Evolutionary conservation across 2,888 invertebrate genomes (phyloP).

Genomic region (Entomobrya multifasciata): DNA sequence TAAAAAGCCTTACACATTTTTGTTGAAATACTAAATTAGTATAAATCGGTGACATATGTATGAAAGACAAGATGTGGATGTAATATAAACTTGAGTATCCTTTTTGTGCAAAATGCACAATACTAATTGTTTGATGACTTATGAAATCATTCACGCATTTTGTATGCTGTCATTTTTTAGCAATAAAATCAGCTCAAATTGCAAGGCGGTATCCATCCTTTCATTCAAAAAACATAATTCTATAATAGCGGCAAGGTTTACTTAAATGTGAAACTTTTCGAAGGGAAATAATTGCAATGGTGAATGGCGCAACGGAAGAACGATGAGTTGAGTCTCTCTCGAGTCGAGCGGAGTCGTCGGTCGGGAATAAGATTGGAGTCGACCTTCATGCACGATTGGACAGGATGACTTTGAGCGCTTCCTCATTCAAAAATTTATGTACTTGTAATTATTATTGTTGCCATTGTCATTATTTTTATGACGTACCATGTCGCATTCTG

Average conservation of each 20-base stretch:
- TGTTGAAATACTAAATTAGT: too few species aligned
- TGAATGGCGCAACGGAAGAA: neutral
- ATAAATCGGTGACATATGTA: too few species aligned
- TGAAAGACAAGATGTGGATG: too few species aligned
- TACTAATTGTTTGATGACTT: too few species aligned
- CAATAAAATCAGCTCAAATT: too few species aligned
- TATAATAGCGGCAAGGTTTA: neutral
- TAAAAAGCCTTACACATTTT: too few species aligned
- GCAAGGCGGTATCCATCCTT: too few species aligned
- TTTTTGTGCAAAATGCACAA: too few species aligned
- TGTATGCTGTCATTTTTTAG: too few species aligned
- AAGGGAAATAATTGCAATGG: neutral
- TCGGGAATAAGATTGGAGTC: neutral
- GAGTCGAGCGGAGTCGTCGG: neutral
- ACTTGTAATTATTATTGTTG: neutral
- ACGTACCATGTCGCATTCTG: neutral
- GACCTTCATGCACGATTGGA: slow-evolving; percentile 69
- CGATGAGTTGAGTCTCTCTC: neutral
- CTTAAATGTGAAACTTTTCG: slow-evolving; percentile 1
- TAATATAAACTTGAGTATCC: too few species aligned
- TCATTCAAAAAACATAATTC: too few species aligned
- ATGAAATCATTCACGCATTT: too few species aligned
- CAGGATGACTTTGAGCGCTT: slow-evolving; percentile 68
- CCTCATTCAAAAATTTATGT: slow-evolving; percentile 26
- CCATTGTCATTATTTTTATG: neutral